Evolutionary conservation across 2,797 vertebrate genomes (phyloP).

Genomic region (Ciconia nigra): DNA sequence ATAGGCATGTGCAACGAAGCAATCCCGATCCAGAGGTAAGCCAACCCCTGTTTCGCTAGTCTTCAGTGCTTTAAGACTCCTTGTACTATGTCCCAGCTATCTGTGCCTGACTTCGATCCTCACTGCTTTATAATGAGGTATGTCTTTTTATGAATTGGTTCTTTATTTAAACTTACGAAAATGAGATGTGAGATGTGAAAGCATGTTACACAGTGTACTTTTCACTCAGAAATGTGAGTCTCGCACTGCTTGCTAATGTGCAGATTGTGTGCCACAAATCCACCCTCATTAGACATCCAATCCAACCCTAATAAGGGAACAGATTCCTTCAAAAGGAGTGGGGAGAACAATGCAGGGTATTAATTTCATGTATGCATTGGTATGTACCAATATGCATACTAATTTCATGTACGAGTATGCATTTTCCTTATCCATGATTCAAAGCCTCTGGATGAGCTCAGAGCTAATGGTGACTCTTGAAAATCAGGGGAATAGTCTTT

Average conservation of each 20-base stretch:
- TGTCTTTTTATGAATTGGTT: not conserved
- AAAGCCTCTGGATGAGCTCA: not conserved
- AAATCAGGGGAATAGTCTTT: not conserved
- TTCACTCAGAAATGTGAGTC: not conserved
- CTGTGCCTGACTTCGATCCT: not conserved
- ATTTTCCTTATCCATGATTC: not conserved
- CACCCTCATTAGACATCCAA: not conserved
- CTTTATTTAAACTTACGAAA: not conserved
- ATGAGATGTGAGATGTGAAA: not conserved
- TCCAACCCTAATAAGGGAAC: not conserved
- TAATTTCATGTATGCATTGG: not conserved
- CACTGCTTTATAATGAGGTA: not conserved
- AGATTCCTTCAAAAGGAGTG: not conserved
- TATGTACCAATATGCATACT: not conserved
- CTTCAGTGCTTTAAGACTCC: not conserved
- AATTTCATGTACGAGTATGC: not conserved
- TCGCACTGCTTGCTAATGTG: not conserved
- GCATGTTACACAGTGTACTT: not conserved
- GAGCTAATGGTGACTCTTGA: not conserved
- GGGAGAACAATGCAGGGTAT: not conserved
- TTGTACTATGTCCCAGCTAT: not conserved
- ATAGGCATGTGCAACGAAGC: rapidly evolving
- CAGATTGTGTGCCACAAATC: not conserved
- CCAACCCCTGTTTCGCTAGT: not conserved
- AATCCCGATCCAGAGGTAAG: not conserved